Evolutionary conservation across 2,797 vertebrate genomes (phyloP), one percentile per base, ranked within the genome.

Genomic region (Petrocephalus sullivani): DNA sequence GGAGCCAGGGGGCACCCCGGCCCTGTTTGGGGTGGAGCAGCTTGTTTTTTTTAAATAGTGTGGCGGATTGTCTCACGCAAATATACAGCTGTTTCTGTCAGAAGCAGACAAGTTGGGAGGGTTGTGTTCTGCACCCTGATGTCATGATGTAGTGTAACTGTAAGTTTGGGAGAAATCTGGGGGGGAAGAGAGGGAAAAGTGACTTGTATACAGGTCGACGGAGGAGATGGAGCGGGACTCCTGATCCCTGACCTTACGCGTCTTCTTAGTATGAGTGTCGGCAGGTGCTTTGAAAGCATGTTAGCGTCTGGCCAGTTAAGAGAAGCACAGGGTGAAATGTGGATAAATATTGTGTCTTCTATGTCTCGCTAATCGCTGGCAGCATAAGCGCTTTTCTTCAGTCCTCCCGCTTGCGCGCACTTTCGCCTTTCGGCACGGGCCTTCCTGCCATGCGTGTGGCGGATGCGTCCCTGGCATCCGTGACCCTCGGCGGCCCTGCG

Each of bases 301-400:
- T 21, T 14, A 83, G 49, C 28, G 21, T 54, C 81, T 53, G 46
- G 51, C 51, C 21, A 49, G 81, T 16, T 14, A 23, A 28, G 49
- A 28, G 49, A 9, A 51, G 49, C 21, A 5, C 9, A n/a, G 81
- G 49, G 16, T 49, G 23, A 12, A 5, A 9, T 21, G 46, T 84
- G 51, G 46, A 54, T 84, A 84, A 84, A 84, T 54, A 84, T 84
- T 84, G 28, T 54, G 81, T 84, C 81, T 84, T 9, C n/a, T 84
- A 23, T 21, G 10, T 84, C 81, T 54, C n/a, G 51, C n/a, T 84
- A 84, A 84, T 84, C 28, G 81, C 49, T 84, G 49, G 23, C 46
- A 12, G 81, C 21, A 16, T 84, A 54, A 28, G 1, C 2, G 51
- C 9, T 23, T 53, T 1, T 51, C 49, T 54, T 84, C 28, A 28